Evolutionary conservation across 2,113 vertebrate genomes (phyloP), one percentile per base, ranked within the genome.

Genomic region (Actenoides hombroni): DNA sequence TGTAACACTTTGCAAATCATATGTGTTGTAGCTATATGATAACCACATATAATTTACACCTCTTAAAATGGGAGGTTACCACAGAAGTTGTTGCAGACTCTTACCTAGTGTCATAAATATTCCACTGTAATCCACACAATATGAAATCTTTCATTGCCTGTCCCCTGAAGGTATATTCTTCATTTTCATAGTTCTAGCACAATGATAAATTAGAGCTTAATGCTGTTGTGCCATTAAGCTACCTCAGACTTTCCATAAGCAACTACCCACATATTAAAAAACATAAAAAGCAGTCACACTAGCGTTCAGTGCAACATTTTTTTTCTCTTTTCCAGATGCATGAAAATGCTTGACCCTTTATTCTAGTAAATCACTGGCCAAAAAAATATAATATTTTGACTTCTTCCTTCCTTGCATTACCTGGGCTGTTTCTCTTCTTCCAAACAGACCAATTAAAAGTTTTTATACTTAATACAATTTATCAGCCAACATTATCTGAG

Each of bases 121-220:
- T 92, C 56, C n/a, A n/a, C 40, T 67, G 25, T 56, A 88, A 81
- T 86, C 64, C 46, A 17, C 57, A 75, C 14, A 67, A 60, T n/a
- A 87, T 44, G 25, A 90, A 74, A 67, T 67, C 59, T 88, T 90
- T 86, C 60, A 69, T 11, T 93, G 46, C 71, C 26, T 96, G 46
- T 94, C 49, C 78, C 75, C 76, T 59, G 69, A 88, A 94, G 79
- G 70, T 81, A 59, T 56, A 56, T 74, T 74, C 64, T 78, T 90
- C 83, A 29, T 93, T 90, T 92, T 93, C 48, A 35, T 82, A 80
- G 73, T 75, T 80, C 67, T 2, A 94, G 29, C 29, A 64, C 51
- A 67, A 56, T 75, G 60, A 90, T 86, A 75, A 60, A 94, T 83
- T 81, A 86, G 59, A 96, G 5, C 18, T 88, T 90, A 83, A 93